Evolutionary conservation across 2,797 vertebrate species (phyloP), one percentile per base, ranked within the genome.

Genomic region (Cuculus canorus): DNA sequence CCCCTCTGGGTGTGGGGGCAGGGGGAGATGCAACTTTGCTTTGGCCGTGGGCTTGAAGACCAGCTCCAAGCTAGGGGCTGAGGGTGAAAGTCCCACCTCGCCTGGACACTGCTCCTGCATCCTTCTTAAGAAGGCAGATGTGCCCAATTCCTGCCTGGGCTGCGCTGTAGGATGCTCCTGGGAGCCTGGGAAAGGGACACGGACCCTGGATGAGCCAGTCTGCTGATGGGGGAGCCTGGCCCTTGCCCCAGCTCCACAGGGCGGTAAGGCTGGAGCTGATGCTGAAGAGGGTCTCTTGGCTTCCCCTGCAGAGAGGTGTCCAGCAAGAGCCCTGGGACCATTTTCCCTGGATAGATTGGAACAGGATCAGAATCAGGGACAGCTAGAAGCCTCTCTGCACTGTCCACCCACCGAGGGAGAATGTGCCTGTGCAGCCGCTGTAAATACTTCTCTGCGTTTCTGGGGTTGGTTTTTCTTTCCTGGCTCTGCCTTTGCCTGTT

Each of bases 91-190:
- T 30, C 72, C 52, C 5, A 4, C 15, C 39, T 54, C 30, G n/a
- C 28, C 24, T 65, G 72, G 63, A 18, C 1, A 2, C 30, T n/a
- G 39, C 48, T 61, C 47, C 56, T 0, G 2, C 7, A 43, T 13
- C 69, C 30, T 12, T 69, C 27, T 53, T 33, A 19, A 24, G 47
- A 53, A 3, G 47, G 47, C 23, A 48, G 47, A 10, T 11, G 22
- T 23, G 22, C 47, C 11, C 22, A 12, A 23, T 48, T 10, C 47
- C 47, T 11, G 10, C 21, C 47, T 48, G 10, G 47, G 47, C 53
- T 21, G 28, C 0, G 1, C 11, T 13, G 45, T 2, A 13, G 39
- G 33, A 7, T 33, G 17, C 17, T 33, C 0, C 0, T 16, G 68
- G 68, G 30, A 61, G 33, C 56, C 33, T 23, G 37, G 35, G 5